phyloP scores from a whole-genome alignment of 2,888 invertebrate genomes.

The Malachius bipustulatus region DNA sequence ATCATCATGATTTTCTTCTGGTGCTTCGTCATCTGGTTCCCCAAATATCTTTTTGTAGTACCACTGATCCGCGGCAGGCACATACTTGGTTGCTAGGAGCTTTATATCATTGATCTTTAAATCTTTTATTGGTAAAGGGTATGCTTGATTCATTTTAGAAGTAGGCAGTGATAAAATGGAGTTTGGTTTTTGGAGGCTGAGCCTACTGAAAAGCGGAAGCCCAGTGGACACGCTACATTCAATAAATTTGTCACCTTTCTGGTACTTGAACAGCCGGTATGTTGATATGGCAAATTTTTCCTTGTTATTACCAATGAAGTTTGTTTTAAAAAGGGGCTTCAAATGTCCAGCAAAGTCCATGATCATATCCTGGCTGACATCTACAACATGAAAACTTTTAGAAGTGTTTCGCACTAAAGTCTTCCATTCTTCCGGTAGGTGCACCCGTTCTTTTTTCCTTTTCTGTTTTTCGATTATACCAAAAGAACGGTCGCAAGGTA shows the following conservation, averaged over 20 bases:
- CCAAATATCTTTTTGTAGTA: background rate
- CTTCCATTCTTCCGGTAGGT: conserved; percentile 1
- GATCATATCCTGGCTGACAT: background rate
- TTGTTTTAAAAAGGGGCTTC: background rate
- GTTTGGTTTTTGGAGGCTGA: background rate
- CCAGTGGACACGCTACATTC: background rate
- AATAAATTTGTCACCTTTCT: background rate
- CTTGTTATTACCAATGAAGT: background rate
- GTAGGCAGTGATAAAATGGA: background rate
- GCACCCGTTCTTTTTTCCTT: conserved; percentile 2
- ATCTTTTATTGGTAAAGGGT: background rate
- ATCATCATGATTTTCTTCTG: background rate
- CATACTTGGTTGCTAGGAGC: conserved; percentile 2
- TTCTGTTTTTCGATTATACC: background rate
- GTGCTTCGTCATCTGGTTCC: background rate
- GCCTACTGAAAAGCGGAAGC: background rate
- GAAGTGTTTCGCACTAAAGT: background rate
- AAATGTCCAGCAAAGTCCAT: background rate
- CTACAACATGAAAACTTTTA: background rate
- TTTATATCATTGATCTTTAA: background rate
- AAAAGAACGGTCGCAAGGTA: conserved; percentile 5
- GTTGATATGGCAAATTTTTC: background rate
- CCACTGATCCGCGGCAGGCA: background rate
- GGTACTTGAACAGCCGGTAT: background rate
- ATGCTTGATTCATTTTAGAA: background rate